Evolutionary conservation across 2,797 vertebrate genomes (phyloP), one percentile per base, ranked within the genome.

Genomic region (Rhinella marina): DNA sequence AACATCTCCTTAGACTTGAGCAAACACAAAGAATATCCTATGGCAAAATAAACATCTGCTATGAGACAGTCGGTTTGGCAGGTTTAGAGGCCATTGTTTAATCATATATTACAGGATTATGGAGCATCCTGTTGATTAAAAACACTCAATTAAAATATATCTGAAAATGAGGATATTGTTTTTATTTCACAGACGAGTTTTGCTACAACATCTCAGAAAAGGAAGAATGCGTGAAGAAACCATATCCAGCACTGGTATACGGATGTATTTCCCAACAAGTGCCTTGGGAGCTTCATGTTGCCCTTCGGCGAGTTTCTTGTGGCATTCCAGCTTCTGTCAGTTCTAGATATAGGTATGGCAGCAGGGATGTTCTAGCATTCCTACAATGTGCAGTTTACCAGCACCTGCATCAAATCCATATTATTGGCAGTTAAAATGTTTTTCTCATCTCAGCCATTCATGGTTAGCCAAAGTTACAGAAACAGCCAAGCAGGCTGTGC

Each of bases 1-100:
- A 68, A 82, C 21, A 23, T 73, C 73, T 82, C 56, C 23, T 66
- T 50, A 76, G 41, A 75, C 54, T 82, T 80, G 6, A 25, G 25
- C 61, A 88, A 86, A 82, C 79, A 86, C 61, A 86, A 82, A 86
- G 61, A 86, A 86, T 82, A 89, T 82, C 48, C 79, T 86, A 86
- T 89, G 84, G 84, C 72, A 89, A 86, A 89, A 77, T 89, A 82
- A 86, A 89, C 84, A 89, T 89, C 80, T 86, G 84, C 72, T 82
- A 23, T 32, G 79, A 86, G 79, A 81, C 79, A 82, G 84, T 86
- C 57, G 50, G 70, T 82, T 89, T 89, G 84, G 88, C 88, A 86
- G 84, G 32, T 78, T 50, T 48, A 50, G 16, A 41, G 32, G 62
- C 72, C 72, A 89, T 89, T 89, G 88, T 86, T 89, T 86, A 86